These are phyloP conservation scores for Thamnophis sirtalis DNA, from an alignment of 2,113 vertebrate genomes.

Conservation along the genomic window DNA sequence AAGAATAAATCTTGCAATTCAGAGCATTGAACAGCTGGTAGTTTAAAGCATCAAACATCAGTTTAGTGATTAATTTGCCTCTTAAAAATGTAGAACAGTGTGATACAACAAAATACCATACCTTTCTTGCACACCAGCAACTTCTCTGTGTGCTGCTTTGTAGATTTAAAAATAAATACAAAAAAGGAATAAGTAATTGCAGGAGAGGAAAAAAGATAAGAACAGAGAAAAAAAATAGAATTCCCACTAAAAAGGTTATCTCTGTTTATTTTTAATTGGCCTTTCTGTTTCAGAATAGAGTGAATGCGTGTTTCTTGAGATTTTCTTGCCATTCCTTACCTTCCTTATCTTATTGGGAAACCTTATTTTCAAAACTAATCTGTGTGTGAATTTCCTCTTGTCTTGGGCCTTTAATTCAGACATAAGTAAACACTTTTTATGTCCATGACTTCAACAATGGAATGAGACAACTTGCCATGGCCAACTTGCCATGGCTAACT, in stretches of 20 bases:
- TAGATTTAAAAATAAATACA: slow-evolving; percentile 45
- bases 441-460: background rate
- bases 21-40: slow-evolving; percentile 70
- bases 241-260: slow-evolving; percentile 8
- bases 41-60: slow-evolving; percentile 69
- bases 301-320: background rate
- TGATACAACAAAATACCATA: slow-evolving; percentile 51
- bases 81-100: slow-evolving; percentile 71
- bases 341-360: background rate
- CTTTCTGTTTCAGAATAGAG: slow-evolving; percentile 19
- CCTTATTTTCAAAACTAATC: slow-evolving; percentile 24
- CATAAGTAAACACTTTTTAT: slow-evolving; percentile 36
- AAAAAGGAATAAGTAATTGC: slow-evolving; percentile 5
- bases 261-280: slow-evolving; percentile 42
- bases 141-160: slow-evolving; percentile 38
- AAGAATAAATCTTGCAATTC: slow-evolving; percentile 73
- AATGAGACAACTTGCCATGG: too few relatives aligned
- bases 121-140: background rate
- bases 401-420: slow-evolving; percentile 44
- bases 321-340: slow-evolving; percentile 38
- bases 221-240: slow-evolving; percentile 15
- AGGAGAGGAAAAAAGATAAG: slow-evolving; percentile 30
- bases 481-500: too few relatives aligned
- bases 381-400: background rate
- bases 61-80: slow-evolving; percentile 72